Evolutionary conservation across 2,113 vertebrate genomes (phyloP).

Genomic region (Fulmarus glacialis): DNA sequence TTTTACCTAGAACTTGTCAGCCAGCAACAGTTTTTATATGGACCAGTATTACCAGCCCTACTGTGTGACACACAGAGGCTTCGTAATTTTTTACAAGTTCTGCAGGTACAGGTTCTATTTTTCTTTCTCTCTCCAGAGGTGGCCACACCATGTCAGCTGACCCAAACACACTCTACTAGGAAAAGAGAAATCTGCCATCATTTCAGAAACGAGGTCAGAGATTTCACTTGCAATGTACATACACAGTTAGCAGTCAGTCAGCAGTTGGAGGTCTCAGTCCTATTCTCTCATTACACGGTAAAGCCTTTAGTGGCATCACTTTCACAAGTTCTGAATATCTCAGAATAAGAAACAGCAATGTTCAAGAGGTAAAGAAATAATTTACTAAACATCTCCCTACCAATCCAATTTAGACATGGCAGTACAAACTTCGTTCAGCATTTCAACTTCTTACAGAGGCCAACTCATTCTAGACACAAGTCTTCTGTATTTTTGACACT

Average conservation of each 20-base stretch:
- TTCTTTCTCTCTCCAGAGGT: background rate
- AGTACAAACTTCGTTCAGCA: fast-evolving
- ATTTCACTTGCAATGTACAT: background rate
- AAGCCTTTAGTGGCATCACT: background rate
- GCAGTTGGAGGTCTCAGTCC: background rate
- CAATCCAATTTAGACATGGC: background rate
- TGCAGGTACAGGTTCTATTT: background rate
- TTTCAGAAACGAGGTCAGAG: background rate
- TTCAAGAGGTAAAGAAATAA: background rate
- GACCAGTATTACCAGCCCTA: background rate
- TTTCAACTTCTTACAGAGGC: background rate
- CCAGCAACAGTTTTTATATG: background rate
- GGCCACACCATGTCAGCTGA: background rate
- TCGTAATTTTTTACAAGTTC: background rate
- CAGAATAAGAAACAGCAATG: background rate
- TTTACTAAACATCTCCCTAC: background rate
- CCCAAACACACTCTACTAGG: background rate
- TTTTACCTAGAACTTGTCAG: background rate
- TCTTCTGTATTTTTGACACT: background rate
- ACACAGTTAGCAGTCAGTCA: background rate
- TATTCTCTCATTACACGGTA: fast-evolving
- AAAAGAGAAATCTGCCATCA: background rate
- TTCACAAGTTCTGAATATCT: background rate
- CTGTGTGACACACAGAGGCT: background rate
- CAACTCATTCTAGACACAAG: background rate